A percentile compares a stretch with the other conserved stretches of the same genome.
Evolutionary conservation across 2,797 vertebrate genomes (phyloP).

Genomic region (Smutsia gigantea): DNA sequence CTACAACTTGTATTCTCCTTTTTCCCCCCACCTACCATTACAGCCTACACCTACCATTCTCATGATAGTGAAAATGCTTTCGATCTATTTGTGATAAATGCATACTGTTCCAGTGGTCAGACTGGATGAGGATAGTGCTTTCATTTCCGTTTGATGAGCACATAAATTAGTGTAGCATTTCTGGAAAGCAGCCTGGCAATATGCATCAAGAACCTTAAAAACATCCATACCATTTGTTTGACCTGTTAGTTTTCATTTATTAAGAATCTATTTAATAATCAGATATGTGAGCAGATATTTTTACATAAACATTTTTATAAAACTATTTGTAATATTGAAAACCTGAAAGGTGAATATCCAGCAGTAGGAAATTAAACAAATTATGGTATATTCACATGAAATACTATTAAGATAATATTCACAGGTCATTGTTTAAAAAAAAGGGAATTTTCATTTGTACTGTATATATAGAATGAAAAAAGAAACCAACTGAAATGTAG

Average conservation of each 20-base stretch:
- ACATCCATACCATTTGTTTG: background rate
- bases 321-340: background rate
- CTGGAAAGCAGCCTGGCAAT: constrained; percentile 2
- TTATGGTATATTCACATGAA: background rate
- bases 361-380: constrained; percentile 27
- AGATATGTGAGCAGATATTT: constrained; percentile 30
- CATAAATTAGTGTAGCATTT: constrained; percentile 7
- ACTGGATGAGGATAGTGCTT: constrained; percentile 14
- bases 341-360: constrained; percentile 39
- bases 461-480: background rate
- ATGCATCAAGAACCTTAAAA: constrained; percentile 35
- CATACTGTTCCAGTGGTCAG: background rate
- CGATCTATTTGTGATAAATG: background rate
- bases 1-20: background rate
- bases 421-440: constrained; percentile 40
- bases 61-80: background rate
- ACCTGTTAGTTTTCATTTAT: background rate
- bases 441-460: background rate
- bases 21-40: background rate
- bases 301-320: background rate
- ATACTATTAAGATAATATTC: constrained; percentile 46
- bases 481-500: background rate
- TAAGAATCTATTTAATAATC: constrained; percentile 6
- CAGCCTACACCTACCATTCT: background rate
- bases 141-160: constrained; percentile 25